Percentiles rank a stretch among this genome's conserved stretches.
Evolutionary conservation across 2,888 invertebrate genomes (phyloP).

Genomic region (Didymodactylos carnosus): DNA sequence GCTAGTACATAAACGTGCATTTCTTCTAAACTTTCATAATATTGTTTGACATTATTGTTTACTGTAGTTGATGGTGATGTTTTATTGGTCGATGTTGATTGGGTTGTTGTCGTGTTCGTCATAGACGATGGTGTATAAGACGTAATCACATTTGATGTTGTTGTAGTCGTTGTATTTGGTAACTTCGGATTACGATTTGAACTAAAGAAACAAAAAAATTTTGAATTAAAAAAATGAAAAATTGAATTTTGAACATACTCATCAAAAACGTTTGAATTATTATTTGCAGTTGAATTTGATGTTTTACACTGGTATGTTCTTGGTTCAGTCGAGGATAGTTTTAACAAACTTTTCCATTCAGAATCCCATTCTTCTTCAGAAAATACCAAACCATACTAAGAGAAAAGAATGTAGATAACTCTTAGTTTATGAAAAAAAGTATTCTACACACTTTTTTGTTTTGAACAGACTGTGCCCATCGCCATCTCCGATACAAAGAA

Average conservation of each 20-base stretch:
- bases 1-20: constrained; percentile 63
- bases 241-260: too few relatives aligned
- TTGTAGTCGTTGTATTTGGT: too few relatives aligned
- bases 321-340: constrained; percentile 47
- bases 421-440: not conserved
- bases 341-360: constrained; percentile 52
- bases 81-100: constrained; percentile 19
- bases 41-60: too few relatives aligned
- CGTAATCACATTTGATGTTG: too few relatives aligned
- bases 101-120: constrained; percentile 24
- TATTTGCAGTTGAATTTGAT: constrained; percentile 22
- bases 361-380: constrained; percentile 57
- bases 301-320: not conserved
- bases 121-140: not conserved
- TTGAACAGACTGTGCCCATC: constrained; percentile 46
- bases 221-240: not conserved
- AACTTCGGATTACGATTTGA: too few relatives aligned
- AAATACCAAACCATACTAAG: constrained; percentile 47
- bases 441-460: constrained; percentile 38
- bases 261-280: not conserved
- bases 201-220: not conserved
- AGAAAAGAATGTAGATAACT: constrained; percentile 16
- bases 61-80: not conserved
- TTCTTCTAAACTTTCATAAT: constrained; percentile 55
- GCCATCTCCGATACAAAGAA: constrained; percentile 45